Base-by-base conservation (phyloP, 2,113 vertebrate genomes). In the Euleptes europaea region DNA sequence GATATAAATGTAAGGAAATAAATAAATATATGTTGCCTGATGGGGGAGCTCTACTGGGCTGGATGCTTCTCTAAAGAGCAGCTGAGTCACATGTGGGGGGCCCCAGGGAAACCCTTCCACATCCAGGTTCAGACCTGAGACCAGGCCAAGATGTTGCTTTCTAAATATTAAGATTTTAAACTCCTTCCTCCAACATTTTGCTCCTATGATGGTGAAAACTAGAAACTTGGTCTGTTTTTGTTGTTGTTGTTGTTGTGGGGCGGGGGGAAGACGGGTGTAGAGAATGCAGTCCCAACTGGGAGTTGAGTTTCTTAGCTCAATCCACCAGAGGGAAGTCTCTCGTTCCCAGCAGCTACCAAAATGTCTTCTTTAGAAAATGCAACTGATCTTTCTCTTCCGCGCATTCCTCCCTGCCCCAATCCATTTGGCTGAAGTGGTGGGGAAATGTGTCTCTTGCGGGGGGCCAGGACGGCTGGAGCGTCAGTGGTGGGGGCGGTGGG, bases 41-140 rank as follows among this genome's bases (percentile, higher is more conserved):
- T n/a, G 26, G 57, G 47, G 47, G n/a, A 9, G 17, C 14, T 51
- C 23, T 5, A 14, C n/a, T 38, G 5, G 1, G 12, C 13, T 28
- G 5, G 66, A 10, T 1, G 33, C 12, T 78, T 80, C 10, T 47
- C 44, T 23, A 28, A 72, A n/a, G 26, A 47, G 21, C 2, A 12
- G 40, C 9, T 23, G 38, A 26, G 9, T 14, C 42, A 31, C 4
- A 4, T 3, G 72, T 31, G 49, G 9, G 7, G 47, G 15, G 3
- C 2, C 0, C 9, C 5, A 28, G 21, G 14, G 42, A 5, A 10
- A 12, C 44, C 11, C 4, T 8, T 35, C n/a, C 1, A 1, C 28
- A 21, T 23, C 6, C 67, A 15, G 44, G 47, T 35, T 3, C 47
- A 7, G 42, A 9, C 65, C 38, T 3, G 17, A 31, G 35, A 10